phyloP scores from a whole-genome alignment of 2,888 invertebrate genomes.

The Hydroisotoma schaefferi region DNA sequence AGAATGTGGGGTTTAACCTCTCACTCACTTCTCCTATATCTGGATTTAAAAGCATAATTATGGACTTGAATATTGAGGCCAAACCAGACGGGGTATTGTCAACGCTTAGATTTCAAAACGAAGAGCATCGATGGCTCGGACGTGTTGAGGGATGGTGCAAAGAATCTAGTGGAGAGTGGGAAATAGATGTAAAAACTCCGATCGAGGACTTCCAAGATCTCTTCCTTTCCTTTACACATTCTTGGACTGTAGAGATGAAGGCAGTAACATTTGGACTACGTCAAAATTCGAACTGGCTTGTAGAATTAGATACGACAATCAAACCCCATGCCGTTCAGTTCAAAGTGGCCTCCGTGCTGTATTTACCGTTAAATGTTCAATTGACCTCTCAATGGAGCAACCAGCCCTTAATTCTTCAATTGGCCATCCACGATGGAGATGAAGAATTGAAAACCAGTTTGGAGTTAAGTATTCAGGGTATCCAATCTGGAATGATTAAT shows the following conservation, averaged over 20 bases:
- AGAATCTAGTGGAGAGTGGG: constrained; percentile 17
- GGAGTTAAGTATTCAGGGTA: constrained; percentile 31
- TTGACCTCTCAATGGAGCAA: neutral
- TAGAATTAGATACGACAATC: constrained; percentile 2
- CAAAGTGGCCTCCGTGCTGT: neutral
- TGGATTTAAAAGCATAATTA: constrained; percentile 27
- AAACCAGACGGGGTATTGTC: constrained; percentile 9
- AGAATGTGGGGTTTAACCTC: constrained; percentile 28
- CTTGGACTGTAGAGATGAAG: neutral
- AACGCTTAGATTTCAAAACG: constrained; percentile 38
- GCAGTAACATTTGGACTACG: neutral
- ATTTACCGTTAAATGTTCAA: neutral
- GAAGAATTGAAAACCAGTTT: constrained; percentile 22
- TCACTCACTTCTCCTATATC: constrained; percentile 38
- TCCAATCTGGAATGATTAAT: constrained; percentile 29
- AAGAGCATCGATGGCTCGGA: constrained; percentile 35
- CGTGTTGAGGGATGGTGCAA: constrained; percentile 32
- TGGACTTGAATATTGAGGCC: constrained; percentile 28
- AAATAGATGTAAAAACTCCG: constrained; percentile 39
- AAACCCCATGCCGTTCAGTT: neutral
- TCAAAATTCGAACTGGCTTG: constrained; percentile 4
- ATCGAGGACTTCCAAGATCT: constrained; percentile 38
- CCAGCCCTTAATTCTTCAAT: neutral
- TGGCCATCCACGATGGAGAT: constrained; percentile 20
- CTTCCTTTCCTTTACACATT: constrained; percentile 17